These are phyloP conservation scores for Gorsachius magnificus DNA, from an alignment of 2,797 vertebrate species.

Conservation along the genomic window DNA sequence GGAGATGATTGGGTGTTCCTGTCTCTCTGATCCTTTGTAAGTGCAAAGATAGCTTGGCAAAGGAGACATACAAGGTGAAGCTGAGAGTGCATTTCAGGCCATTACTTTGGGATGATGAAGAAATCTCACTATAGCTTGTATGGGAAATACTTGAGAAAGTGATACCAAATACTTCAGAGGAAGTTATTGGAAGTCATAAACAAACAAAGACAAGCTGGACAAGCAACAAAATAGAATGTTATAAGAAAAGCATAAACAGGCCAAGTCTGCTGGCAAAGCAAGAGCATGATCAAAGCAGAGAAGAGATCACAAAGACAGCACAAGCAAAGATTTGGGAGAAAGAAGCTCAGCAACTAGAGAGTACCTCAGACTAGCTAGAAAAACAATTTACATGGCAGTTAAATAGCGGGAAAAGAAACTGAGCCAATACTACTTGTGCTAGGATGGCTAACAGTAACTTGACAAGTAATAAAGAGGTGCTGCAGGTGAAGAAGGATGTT, in stretches of 20 bases:
- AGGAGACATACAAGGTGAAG: neutral
- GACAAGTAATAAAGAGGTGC: neutral
- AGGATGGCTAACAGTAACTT: neutral
- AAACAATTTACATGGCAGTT: neutral
- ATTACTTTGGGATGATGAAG: neutral
- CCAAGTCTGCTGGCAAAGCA: slow-evolving; percentile 1
- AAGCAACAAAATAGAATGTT: neutral
- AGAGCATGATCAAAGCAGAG: slow-evolving; percentile 9
- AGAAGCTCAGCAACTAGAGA: neutral
- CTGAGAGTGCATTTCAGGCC: slow-evolving; percentile 30
- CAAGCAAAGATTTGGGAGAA: neutral
- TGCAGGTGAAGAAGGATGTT: neutral
- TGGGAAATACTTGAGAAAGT: slow-evolving; percentile 47
- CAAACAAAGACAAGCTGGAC: slow-evolving; percentile 45
- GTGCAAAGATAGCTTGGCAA: neutral
- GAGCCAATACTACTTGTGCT: neutral
- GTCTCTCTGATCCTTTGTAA: neutral
- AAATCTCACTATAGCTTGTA: neutral
- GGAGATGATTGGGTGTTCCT: neutral
- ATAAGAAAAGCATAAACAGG: slow-evolving; percentile 33
- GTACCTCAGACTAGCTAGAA: neutral
- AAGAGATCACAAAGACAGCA: neutral
- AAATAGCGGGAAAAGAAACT: neutral
- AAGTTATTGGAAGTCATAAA: slow-evolving; percentile 43
- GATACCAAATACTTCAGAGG: slow-evolving; percentile 22